Evolutionary conservation across 2,797 vertebrate species (phyloP), one percentile per base, ranked within the genome.

Genomic region (Microctenopoma steveboyesi): DNA sequence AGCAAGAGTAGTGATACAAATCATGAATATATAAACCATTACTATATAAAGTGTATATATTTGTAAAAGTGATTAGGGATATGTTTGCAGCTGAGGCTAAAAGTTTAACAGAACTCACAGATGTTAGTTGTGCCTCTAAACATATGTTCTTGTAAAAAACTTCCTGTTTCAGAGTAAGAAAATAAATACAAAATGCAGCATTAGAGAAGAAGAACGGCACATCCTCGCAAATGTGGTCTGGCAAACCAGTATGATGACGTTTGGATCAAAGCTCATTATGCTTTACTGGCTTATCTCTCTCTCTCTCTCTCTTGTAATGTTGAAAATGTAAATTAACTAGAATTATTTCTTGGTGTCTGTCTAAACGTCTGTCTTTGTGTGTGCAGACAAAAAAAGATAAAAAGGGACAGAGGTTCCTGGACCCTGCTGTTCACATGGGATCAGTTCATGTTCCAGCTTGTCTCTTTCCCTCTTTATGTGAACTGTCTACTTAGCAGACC

Each of bases 371-470:
- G 8, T 52, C 1, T 14, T 5, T 25, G 45, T 58, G 15, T 55
- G 66, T 63, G 55, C 37, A 46, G 58, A 48, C 59, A 37, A 30
- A 47, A 22, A 30, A 28, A 68, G 39, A 58, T 37, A 14, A 52
- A 75, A 73, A 54, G 65, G 78, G 52, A 70, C 53, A 42, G 37
- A 37, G 57, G 51, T 59, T 70, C 56, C 49, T 78, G 72, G 85
- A 86, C 69, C 60, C 28, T 74, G 73, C 60, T 81, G 79, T 76
- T 73, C 76, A 70, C 72, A 75, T 65, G 76, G 64, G 68, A 74
- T 70, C 40, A 46, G 72, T 71, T 92, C 92, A 80, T 91, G 91
- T 90, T 75, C 73, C 69, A 84, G 74, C 91, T 88, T 92, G 92
- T 81, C 83, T 82, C 64, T 66, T 83, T 75, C 83, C 70, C 62